phyloP scores from a whole-genome alignment of 2,113 vertebrate genomes.

The Pteropus alecto region DNA sequence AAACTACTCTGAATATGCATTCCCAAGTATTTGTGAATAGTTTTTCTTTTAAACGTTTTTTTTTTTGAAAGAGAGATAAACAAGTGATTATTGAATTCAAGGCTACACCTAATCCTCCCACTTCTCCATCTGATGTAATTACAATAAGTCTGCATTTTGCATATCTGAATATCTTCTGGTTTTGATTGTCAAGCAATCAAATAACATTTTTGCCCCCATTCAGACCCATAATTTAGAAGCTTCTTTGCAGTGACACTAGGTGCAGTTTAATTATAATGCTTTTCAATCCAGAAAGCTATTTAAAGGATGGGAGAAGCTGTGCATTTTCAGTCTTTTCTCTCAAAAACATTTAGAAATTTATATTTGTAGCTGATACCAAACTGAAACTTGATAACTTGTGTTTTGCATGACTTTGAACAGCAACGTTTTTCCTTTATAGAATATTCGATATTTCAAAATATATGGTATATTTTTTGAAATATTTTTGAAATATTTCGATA shows the following conservation, averaged over 20 bases:
- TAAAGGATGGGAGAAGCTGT: slow-evolving; percentile 36
- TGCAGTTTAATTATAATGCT: slow-evolving; percentile 79
- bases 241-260: slow-evolving; percentile 70
- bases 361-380: slow-evolving; percentile 1
- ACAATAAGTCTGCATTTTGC: not conserved
- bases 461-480: no score
- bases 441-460: slow-evolving; percentile 9
- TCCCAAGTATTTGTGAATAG: not conserved
- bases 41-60: not conserved
- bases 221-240: slow-evolving; percentile 80
- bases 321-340: slow-evolving; percentile 11
- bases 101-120: slow-evolving; percentile 31
- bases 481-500: no score
- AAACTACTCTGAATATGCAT: not conserved
- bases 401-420: slow-evolving; percentile 3
- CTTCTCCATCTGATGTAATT: slow-evolving; percentile 46
- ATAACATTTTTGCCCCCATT: slow-evolving; percentile 39
- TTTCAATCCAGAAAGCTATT: slow-evolving; percentile 70
- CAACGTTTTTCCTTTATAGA: not conserved
- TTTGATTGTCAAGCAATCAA: slow-evolving; percentile 75
- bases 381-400: slow-evolving; percentile 30
- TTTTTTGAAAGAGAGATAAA: slow-evolving; percentile 54
- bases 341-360: slow-evolving; percentile 29
- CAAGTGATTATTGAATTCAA: not conserved
- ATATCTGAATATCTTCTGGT: slow-evolving; percentile 60